Evolutionary conservation across 2,888 invertebrate species (phyloP).

Genomic region (Augochlorella aurata): DNA sequence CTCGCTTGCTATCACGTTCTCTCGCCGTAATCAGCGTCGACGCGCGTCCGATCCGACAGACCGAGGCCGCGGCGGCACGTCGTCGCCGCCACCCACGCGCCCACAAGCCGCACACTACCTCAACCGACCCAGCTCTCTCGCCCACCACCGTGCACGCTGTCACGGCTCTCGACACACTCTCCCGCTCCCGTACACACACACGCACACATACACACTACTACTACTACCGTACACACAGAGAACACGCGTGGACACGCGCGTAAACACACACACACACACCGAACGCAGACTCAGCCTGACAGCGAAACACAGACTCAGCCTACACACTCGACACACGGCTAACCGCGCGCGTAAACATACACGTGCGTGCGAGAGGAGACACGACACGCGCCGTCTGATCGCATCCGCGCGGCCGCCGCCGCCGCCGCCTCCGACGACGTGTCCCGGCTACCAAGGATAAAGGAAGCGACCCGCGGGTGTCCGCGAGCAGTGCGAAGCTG

Average conservation of each 20-base stretch:
- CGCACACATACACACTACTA: neutral
- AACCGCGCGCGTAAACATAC: no score
- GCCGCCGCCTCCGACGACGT: neutral
- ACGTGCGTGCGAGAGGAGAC: neutral
- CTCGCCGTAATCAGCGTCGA: slow-evolving; percentile 54
- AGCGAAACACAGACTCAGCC: no score
- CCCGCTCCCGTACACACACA: neutral
- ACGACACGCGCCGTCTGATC: neutral
- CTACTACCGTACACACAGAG: neutral
- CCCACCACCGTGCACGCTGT: neutral
- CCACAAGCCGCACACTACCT: neutral
- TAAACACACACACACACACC: neutral
- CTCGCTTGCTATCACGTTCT: slow-evolving; percentile 58
- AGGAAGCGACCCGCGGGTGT: slow-evolving; percentile 27
- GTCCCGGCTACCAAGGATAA: slow-evolving; percentile 20
- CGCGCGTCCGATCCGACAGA: slow-evolving; percentile 52
- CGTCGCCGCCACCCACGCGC: slow-evolving; percentile 14
- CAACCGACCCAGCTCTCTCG: neutral
- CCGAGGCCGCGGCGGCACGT: slow-evolving; percentile 39
- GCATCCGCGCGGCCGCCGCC: neutral
- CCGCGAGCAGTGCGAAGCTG: slow-evolving; percentile 31
- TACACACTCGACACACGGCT: neutral
- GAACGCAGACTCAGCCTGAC: no score
- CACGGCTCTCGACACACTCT: neutral
- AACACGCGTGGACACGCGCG: neutral